Base-by-base conservation (phyloP, 1,140 invertebrate species). In the Teleogryllus occipitalis region DNA sequence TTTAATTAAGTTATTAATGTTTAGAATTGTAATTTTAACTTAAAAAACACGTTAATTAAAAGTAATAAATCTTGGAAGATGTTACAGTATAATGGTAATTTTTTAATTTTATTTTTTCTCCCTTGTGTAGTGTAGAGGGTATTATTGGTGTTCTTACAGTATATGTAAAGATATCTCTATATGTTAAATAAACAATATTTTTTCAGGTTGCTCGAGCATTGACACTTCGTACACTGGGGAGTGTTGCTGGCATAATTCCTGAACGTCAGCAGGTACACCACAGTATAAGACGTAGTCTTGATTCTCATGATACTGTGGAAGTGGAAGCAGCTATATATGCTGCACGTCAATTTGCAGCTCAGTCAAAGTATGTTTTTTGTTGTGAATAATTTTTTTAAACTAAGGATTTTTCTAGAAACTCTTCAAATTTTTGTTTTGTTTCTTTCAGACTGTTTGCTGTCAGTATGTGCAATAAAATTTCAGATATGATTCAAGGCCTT, bases 241-340 rank as follows among this genome's bases (percentile, higher is more conserved):
- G 95, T 80, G 93, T 98, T 65, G 96, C 97, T 7, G 92, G 93
- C 27, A 96, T 98, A 73, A 97, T 98, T 82, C 93, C 96, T 8
- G 96, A 98, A 87, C 90, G 94, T 82, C 96, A 97, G 84, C 95
- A 96, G 87, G 96, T 98, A 7, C 97, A 99, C 86, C 97, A 99
- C 84, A 95, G 94, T 82, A 97, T 99, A 78, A 88, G 96, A 72
- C 91, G 93, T 81, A 95, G 95, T 48, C 87, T 99, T 12, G 97
- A 99, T 87, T 98, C 97, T 47, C 94, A 98, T 87, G 96, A 99
- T 86, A 92, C 93, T 80, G 94, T 98, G 4, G 97, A 99, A 89
- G 94, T 98, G 22, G 93, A 97, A 87, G 97, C 97, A 74, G 97
- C 97, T 21, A 97, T 99, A 83, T 97, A 95, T 90, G 96, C 96